Evolutionary conservation across 2,888 invertebrate species (phyloP), one percentile per base, ranked within the genome.

Genomic region (Dromius quadrimaculatus): DNA sequence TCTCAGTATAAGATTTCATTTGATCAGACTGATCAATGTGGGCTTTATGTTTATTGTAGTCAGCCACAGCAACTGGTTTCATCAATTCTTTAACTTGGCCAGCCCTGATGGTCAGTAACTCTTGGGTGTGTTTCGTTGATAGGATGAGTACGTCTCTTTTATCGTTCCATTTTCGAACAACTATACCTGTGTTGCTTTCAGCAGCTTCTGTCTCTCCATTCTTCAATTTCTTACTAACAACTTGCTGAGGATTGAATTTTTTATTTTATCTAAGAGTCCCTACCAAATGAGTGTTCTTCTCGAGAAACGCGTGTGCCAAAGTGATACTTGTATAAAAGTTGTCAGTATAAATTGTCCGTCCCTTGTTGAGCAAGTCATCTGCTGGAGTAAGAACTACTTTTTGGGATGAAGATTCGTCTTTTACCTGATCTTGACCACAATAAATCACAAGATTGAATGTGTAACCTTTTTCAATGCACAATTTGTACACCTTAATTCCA

Each of bases 191-290:
- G 63, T 76, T 73, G 73, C 76, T 80, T 62, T 79, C 78, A 66
- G 64, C 74, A 6, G 73, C 75, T 34, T 74, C 72, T 43, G 72
- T 62, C 62, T 78, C 76, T 47, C 74, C 75, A 47, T 54, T 73
- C 74, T 79, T 72, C 22, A 80, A 73, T 75, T 79, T 79, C 22
- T 74, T 72, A 47, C 74, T 73, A 11, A 76, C 71, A 9, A 81
- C 78, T 63, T 72, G 70, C 64, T 75, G 76, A 38, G 79, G 79
- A 62, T 80, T 76, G 57, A 74, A 72, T 73, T 72, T 76, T 72
- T 78, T 74, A 71, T 80, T 79, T 74, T 77, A 78, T 72, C 78
- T 72, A 34, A 80, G 57, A 45, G 79, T 80, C 11, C 79, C 79
- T 64, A 78, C 72, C 20, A 79, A 72, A 75, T 80, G 77, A 5